Base-by-base conservation (phyloP, 2,888 invertebrate species). In the Gortyna flavago region DNA sequence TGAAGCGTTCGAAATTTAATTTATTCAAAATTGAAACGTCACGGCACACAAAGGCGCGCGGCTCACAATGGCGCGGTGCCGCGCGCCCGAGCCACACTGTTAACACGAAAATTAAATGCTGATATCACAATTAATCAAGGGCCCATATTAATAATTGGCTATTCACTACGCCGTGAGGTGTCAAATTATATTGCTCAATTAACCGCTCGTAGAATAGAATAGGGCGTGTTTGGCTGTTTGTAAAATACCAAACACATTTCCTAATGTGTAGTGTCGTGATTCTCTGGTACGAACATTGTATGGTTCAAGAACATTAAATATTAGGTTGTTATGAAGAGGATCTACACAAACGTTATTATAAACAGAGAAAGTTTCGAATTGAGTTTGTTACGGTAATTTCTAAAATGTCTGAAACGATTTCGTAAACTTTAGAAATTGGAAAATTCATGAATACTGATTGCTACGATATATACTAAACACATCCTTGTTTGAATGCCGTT, bases 21-120 rank as follows among this genome's bases (percentile, higher is more conserved):
- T 96, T 96, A 96, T 96, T 96, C 96, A 96, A 96, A 96, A 96
- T 96, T 96, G 96, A 96, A 96, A 96, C 96, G 96, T 96, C 96
- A 96, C 94, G 95, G 93, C 93, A 90, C 90, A 96, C 96, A 96
- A 96, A 96, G 95, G 95, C 93, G 91, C 91, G 92, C 92, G 92
- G 92, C 89, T 88, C 90, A 96, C 96, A 96, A 96, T 96, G 93
- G 96, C 92, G 92, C 67, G 61, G 72, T 91, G 90, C 88, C 87
- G 89, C 88, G 86, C 89, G 89, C 87, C 86, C 66, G 83, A 83
- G 91, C 93, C 92, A 92, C 93, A 93, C 94, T 96, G 96, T 96
- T 96, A 96, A 96, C 96, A 96, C 94, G 96, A 95, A 96, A 96
- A 96, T 96, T 96, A 96, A 96, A 96, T 96, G 96, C 96, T 96